A percentile compares a stretch with the other conserved stretches of the same genome.
Evolutionary conservation across 2,888 invertebrate genomes (phyloP).

Genomic region (Rotaria magnacalcarata): DNA sequence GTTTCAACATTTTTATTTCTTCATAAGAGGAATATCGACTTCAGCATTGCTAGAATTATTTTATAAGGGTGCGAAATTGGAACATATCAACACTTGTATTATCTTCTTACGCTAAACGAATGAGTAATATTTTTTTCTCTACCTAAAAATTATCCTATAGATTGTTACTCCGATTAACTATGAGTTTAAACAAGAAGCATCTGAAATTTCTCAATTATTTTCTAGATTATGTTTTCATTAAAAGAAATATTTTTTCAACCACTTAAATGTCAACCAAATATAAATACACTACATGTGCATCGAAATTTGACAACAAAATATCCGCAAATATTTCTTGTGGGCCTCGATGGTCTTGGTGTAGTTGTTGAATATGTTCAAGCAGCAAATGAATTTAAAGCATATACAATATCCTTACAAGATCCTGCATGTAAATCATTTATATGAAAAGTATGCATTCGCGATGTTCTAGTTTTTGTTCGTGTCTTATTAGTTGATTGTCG

Average conservation of each 20-base stretch:
- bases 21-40: no score
- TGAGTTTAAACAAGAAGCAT: no score
- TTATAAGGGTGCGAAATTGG: no score
- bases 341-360: constrained; percentile 1
- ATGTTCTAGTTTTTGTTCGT: background rate
- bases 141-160: no score
- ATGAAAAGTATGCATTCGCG: background rate
- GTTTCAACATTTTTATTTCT: no score
- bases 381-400: constrained; percentile 25
- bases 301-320: background rate
- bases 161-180: no score
- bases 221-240: background rate
- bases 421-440: background rate
- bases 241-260: constrained; percentile 35
- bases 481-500: background rate
- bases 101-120: no score
- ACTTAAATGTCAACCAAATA: constrained; percentile 14
- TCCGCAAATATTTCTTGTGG: background rate
- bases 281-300: background rate
- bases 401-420: background rate
- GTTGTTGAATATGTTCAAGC: background rate
- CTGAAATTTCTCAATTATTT: background rate
- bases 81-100: no score
- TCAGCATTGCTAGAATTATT: no score
- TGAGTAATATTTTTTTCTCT: no score